A percentile compares a stretch with the other conserved stretches of the same genome.
These are phyloP conservation scores for Drosophila tsacasi DNA, from an alignment of 1,140 invertebrate species.

Conservation along the genomic window DNA sequence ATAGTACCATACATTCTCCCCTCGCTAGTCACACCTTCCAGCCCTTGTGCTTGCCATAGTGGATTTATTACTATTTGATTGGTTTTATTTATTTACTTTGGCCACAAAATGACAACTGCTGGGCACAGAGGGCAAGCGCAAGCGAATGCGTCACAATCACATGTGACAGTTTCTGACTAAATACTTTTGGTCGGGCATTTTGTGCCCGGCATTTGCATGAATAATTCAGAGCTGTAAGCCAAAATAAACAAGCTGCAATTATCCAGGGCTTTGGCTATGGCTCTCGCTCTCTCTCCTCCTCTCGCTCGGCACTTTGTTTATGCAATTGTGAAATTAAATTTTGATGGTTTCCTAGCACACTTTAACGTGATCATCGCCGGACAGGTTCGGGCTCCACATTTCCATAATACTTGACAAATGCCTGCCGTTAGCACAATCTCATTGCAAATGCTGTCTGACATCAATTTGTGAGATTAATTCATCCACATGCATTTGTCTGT, in stretches of 20 bases:
- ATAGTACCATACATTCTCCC: constrained; percentile 12
- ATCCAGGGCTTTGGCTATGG: constrained; percentile 34
- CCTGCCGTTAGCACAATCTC: constrained; percentile 44
- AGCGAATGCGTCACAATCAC: constrained; percentile 46
- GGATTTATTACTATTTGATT: constrained; percentile 68
- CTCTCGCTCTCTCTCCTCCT: not conserved
- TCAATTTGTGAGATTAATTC: constrained; percentile 56
- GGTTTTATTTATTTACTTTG: constrained; percentile 63
- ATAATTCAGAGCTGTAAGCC: constrained; percentile 60
- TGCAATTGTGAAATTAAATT: constrained; percentile 59
- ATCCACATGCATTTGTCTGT: constrained; percentile 29
- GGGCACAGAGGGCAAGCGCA: constrained; percentile 3
- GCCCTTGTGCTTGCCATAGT: constrained; percentile 17
- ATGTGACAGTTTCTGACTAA: constrained; percentile 67
- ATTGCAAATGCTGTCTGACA: constrained; percentile 58
- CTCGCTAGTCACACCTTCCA: constrained; percentile 13
- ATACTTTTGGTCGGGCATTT: constrained; percentile 57
- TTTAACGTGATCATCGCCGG: constrained; percentile 44
- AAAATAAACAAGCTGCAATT: constrained; percentile 68
- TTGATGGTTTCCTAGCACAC: constrained; percentile 56
- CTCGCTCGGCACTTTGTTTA: constrained; percentile 28
- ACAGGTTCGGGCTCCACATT: constrained; percentile 14
- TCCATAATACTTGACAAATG: constrained; percentile 58
- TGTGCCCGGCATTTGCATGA: constrained; percentile 49
- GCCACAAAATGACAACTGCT: constrained; percentile 66